A percentile compares a stretch with the other conserved stretches of the same genome.
Evolutionary conservation across 2,113 vertebrate genomes (phyloP).

Genomic region (Triplophysa dalaica): DNA sequence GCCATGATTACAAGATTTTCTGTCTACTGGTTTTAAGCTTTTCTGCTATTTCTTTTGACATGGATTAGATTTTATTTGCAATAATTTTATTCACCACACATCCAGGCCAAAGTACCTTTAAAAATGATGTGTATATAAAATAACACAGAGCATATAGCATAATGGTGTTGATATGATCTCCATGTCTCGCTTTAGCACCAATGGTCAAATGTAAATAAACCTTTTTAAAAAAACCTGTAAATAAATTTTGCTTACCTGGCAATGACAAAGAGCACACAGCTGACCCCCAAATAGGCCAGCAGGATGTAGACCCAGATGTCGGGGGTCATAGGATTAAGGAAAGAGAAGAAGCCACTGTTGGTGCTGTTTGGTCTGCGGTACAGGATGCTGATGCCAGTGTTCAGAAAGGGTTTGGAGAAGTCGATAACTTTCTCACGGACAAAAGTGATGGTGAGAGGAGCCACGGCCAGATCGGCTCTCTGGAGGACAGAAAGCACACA

Average conservation of each 20-base stretch:
- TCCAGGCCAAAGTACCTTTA: too few species aligned
- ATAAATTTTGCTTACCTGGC: conserved; percentile 91
- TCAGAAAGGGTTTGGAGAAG: conserved; percentile 98
- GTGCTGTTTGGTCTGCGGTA: conserved; percentile 94
- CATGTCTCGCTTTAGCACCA: too few species aligned
- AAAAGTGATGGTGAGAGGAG: conserved; percentile 96
- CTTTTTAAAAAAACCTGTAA: too few species aligned
- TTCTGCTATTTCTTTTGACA: too few species aligned
- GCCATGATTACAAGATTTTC: too few species aligned
- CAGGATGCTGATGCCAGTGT: conserved; percentile 94
- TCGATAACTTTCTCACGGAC: conserved; percentile 93
- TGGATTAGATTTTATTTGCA: too few species aligned
- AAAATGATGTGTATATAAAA: too few species aligned
- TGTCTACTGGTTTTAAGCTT: too few species aligned
- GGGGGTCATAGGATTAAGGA: conserved; percentile 95
- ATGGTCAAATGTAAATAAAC: too few species aligned
- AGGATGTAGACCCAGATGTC: conserved; percentile 99
- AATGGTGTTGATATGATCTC: too few species aligned
- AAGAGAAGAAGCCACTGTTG: conserved; percentile 97
- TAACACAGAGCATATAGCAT: too few species aligned
- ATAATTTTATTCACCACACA: too few species aligned
- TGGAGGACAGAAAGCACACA: conserved; percentile 57
- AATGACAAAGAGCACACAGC: conserved; percentile 98
- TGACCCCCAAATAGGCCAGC: conserved; percentile 95
- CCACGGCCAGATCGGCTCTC: conserved; percentile 95